Evolutionary conservation across 2,888 invertebrate genomes (phyloP).

Genomic region (Frankliniella fusca): DNA sequence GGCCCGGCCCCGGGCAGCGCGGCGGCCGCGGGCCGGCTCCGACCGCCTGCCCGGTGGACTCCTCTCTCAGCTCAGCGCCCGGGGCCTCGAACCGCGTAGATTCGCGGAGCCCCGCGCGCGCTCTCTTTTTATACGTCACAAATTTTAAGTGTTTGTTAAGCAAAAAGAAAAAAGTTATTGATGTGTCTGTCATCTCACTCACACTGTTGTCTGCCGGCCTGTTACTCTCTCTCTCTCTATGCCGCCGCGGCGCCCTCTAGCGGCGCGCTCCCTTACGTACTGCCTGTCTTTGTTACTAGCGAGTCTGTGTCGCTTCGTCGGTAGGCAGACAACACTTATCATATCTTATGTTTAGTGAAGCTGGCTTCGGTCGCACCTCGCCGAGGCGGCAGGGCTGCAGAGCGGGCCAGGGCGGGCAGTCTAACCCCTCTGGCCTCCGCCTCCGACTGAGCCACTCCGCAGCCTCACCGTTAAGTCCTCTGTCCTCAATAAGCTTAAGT

Average conservation of each 20-base stretch:
- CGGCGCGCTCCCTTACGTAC: slow-evolving; percentile 5
- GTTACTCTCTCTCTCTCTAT: neutral
- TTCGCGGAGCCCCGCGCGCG: neutral
- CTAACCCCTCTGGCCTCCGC: too few relatives aligned
- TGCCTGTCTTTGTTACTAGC: slow-evolving; percentile 9
- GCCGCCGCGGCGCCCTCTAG: neutral
- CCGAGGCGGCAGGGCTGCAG: slow-evolving; percentile 1
- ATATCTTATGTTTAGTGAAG: slow-evolving; percentile 15
- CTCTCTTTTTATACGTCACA: slow-evolving; percentile 21
- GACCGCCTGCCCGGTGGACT: neutral
- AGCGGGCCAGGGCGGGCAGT: slow-evolving; percentile 7
- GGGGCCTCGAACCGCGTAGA: neutral
- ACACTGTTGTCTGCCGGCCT: slow-evolving; percentile 2
- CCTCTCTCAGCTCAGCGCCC: too few relatives aligned
- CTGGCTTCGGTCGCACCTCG: slow-evolving; percentile 15
- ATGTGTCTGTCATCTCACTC: slow-evolving; percentile 11
- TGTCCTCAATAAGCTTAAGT: neutral
- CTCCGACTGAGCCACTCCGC: neutral
- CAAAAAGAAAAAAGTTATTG: neutral
- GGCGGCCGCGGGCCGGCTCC: slow-evolving; percentile 18
- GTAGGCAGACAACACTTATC: slow-evolving; percentile 9
- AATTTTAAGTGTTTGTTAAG: slow-evolving; percentile 23
- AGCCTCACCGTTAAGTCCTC: too few relatives aligned
- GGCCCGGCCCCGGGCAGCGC: neutral
- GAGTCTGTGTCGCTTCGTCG: neutral